Base-by-base conservation (phyloP, 1,140 invertebrate species). In the Cataglyphis hispanica region DNA sequence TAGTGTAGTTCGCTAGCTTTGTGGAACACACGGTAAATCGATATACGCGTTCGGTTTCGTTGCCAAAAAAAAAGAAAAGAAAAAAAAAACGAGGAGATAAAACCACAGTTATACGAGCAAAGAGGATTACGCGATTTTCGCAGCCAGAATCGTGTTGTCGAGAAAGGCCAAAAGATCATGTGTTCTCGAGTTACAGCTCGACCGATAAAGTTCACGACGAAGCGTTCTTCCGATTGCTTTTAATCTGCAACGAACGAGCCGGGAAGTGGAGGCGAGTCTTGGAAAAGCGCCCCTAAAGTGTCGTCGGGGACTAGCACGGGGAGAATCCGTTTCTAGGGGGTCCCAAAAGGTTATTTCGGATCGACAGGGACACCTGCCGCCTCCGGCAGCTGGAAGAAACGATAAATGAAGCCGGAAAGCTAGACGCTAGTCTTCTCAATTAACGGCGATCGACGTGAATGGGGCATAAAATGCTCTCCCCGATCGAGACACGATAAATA, bases 241-340 rank as follows among this genome's bases (percentile, higher is more conserved):
- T 86, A 86, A 86, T 86, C 81, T 64, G 43, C 63, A 56, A 85
- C 31, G 67, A 74, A 72, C 50, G 31, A 72, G 66, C 34, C 25
- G n/a, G 46, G 31, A 50, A 83, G 13, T 22, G 27, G 56, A 22
- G 31, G 67, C 58, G 67, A 61, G 13, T 69, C 77, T 37, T 60
- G 58, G 56, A 70, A 74, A 83, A 72, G 50, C 77, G 25, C 40
- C 77, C 75, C 85, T 19, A 66, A 86, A 86, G 77, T 83, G 67
- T 53, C 77, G 85, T 69, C 40, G 25, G 40, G 77, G 46, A 53
- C 53, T 34, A 37, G 37, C 43, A 40, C 56, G 31, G 27, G 40
- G 16, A 37, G 81, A 76, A 84, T 77, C 58, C 19, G 58, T 64
- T 77, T 16, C 70, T 19, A 64, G 63, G 60, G 60, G 43, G 58